A percentile compares a stretch with the other conserved stretches of the same genome.
Evolutionary conservation across 2,797 vertebrate species (phyloP).

Genomic region (Falco peregrinus): DNA sequence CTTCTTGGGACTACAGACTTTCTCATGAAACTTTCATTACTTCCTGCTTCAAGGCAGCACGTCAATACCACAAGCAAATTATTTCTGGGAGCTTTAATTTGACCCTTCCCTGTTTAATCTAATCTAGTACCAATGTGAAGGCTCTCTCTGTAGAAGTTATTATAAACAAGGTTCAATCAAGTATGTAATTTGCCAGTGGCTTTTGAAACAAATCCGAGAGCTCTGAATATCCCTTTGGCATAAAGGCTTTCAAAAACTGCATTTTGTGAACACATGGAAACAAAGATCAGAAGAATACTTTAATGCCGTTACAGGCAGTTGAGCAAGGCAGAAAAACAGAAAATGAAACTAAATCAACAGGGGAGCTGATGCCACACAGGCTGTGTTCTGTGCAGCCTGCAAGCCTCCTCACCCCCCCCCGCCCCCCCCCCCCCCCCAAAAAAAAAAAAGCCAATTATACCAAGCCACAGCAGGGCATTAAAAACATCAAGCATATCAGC

Average conservation of each 20-base stretch:
- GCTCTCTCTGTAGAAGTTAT: neutral
- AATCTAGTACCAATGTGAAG: neutral
- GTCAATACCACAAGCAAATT: neutral
- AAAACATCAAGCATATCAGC: conserved; percentile 25
- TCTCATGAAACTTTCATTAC: neutral
- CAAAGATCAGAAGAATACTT: conserved; percentile 74
- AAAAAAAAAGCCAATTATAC: neutral
- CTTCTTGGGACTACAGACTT: neutral
- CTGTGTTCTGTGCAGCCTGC: neutral
- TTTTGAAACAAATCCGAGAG: conserved; percentile 17
- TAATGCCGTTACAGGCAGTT: conserved; percentile 66
- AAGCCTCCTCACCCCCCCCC: neutral
- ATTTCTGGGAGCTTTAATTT: neutral
- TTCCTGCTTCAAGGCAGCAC: neutral
- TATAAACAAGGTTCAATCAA: neutral
- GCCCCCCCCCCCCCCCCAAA: too few species aligned
- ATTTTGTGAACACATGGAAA: conserved; percentile 52
- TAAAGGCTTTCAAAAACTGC: conserved; percentile 46
- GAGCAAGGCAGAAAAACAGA: conserved; percentile 73
- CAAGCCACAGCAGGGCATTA: neutral
- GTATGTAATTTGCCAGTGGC: neutral
- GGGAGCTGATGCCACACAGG: conserved; percentile 58
- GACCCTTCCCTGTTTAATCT: neutral
- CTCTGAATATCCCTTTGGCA: conserved; percentile 42
- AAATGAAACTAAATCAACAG: conserved; percentile 78